Evolutionary conservation across 2,888 invertebrate species (phyloP), one percentile per base, ranked within the genome.

Genomic region (Stegana nigrithorax): DNA sequence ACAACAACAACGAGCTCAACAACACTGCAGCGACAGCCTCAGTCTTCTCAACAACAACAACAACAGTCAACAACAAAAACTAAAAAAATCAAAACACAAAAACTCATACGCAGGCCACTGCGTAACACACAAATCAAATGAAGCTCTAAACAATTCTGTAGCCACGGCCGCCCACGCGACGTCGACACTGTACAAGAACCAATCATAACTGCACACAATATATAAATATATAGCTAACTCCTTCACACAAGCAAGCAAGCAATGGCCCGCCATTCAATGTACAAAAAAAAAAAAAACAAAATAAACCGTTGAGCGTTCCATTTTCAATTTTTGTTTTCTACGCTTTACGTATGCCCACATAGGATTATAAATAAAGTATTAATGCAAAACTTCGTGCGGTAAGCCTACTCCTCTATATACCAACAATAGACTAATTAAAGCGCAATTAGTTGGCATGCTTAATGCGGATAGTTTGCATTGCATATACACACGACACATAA

Each of bases 31-130:
- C 71, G 71, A 62, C 69, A 67, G 44, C 64, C 29, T 27, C 67
- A 59, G n/a, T 36, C 4, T 66, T 66, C 66, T 29, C 59, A 60
- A 36, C 65, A 65, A 51, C 63, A 65, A 61, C 63, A 63, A 42
- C 62, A 65, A 25, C 59, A 61, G 65, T 67, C 67, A 44, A 60
- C 65, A 60, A 63, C 58, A n/a, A 70, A 69, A 62, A 78, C 70
- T 77, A 81, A 78, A 66, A 81, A 82, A 81, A 74, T 82, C 50
- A 83, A 81, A 73, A 80, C 81, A 80, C 82, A 83, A 73, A 82
- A 81, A 80, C 78, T 82, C 55, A 82, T 83, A 80, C 75, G 83
- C 60, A 77, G 82, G 59, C 69, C 66, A 62, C 39, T 67, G 50
- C 65, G 70, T 62, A 69, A 70, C 68, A 82, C 83, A 75, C 81